Base-by-base conservation (phyloP, 2,888 invertebrate genomes). In the Archips crataeganus region DNA sequence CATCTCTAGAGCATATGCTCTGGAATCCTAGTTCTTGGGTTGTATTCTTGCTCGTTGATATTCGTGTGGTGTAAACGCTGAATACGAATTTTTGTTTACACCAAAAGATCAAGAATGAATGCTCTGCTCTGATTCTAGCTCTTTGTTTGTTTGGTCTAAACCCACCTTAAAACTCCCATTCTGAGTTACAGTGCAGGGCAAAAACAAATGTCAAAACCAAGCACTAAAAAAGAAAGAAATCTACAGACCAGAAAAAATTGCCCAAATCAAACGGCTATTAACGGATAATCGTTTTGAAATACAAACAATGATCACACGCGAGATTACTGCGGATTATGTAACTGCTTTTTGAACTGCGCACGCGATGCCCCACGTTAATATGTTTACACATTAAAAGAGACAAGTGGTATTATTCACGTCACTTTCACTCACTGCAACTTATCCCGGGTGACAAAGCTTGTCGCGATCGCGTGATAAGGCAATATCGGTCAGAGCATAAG, bases 371-470 rank as follows among this genome's bases (percentile, higher is more conserved):
- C 57, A 32, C 57, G 47, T 34, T 68, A 64, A 60, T 47, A 65
- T 71, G 65, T 73, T 75, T 70, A 61, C 68, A 64, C 69, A 75
- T 75, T 70, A 68, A 75, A 69, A 66, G 66, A 36, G 67, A 51
- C 65, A 65, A 68, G 60, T 69, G 67, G 65, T 67, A 67, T 76
- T 67, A 71, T 47, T 76, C 75, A 77, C 36, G 74, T 72, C 68
- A 76, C 76, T 77, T 77, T 77, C 77, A 75, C 71, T 68, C 47
- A 51, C 61, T 51, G 61, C 73, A 51, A 51, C 69, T 74, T 73
- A 68, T 67, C 64, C 62, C 42, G 75, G 49, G 75, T 71, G 76
- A 76, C 75, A 74, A 73, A 76, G 71, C 75, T 67, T 69, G 71
- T 67, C 60, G 72, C 64, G 76, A 76, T 74, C 73, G 71, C 36